Base-by-base conservation (phyloP, 2,888 invertebrate genomes). In the Isotomurus palustris region DNA sequence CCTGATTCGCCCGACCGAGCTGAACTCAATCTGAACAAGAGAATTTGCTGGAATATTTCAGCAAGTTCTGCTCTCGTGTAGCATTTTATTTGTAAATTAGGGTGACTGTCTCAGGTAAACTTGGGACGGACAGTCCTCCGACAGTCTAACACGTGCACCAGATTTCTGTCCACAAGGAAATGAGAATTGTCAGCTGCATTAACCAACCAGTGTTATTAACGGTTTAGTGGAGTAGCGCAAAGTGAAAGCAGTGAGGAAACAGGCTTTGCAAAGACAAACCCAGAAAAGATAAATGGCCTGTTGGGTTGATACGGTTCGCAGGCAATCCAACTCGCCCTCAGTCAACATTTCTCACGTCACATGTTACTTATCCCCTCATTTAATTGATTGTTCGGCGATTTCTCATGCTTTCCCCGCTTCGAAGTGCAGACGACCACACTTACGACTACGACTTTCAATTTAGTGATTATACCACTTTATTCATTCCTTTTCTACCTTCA, bases 251-350 rank as follows among this genome's bases (percentile, higher is more conserved):
- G n/a, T n/a, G n/a, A n/a, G n/a, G n/a, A n/a, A n/a, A n/a, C n/a
- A n/a, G n/a, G n/a, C n/a, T n/a, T n/a, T n/a, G n/a, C n/a, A n/a
- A n/a, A 53, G 53, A 45, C 53, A 44, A 45, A 35, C 25, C 36
- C 35, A 48, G 47, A 47, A 19, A 47, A 47, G 47, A 47, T 27
- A 54, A 54, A 54, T 54, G 54, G 48, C 25, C 48, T 48, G 38
- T 54, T 25, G 54, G 22, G 40, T 25, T 48, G 44, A 17, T 35
- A 43, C 35, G 45, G 52, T 53, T 53, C 47, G 36, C 45, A 38
- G 40, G 14, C 38, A 48, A 54, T 54, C 48, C 47, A 38, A 38
- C 54, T 40, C 47, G 25, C 27, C 28, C n/a, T n/a, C 29, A 5
- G 21, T 27, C 47, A 8, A 17, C 27, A 25, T 32, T 38, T 12